Conservation (phyloP, 2,888 invertebrate species). For the Dryomyza anilis region DNA sequence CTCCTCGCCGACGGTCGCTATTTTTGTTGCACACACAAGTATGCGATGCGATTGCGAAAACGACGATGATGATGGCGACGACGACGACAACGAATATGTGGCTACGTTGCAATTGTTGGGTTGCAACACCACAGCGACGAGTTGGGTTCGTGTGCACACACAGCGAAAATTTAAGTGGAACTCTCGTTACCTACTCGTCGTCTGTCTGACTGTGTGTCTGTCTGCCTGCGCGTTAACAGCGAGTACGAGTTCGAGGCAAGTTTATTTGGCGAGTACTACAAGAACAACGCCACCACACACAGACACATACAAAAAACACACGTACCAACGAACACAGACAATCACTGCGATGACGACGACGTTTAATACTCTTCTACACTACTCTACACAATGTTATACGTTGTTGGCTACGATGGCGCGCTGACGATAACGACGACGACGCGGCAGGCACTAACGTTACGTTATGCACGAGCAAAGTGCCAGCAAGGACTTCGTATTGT, state of each 20-base stretch:
- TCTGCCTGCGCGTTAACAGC: not conserved
- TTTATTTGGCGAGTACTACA: too few species aligned
- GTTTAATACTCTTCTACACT: too few species aligned
- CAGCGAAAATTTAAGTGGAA: slow-evolving; percentile 20
- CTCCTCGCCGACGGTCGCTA: not conserved
- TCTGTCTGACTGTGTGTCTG: not conserved
- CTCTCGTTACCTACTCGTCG: too few species aligned
- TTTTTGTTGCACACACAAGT: not conserved
- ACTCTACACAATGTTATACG: not conserved
- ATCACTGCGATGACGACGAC: not conserved
- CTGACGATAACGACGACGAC: slow-evolving; percentile 12
- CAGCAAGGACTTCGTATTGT: slow-evolving; percentile 14
- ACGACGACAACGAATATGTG: too few species aligned
- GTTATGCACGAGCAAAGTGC: slow-evolving; percentile 23
- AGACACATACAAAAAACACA: too few species aligned
- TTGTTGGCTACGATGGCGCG: slow-evolving; percentile 9
- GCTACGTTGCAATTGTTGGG: slow-evolving; percentile 4
- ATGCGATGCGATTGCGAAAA: not conserved
- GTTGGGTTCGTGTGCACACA: not conserved
- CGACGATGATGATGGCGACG: not conserved
- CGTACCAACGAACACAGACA: too few species aligned
- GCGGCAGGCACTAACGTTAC: slow-evolving; percentile 14
- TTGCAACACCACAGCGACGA: too few species aligned
- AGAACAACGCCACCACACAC: too few species aligned
- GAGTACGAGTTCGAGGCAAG: too few species aligned